phyloP scores from a whole-genome alignment of 1,140 invertebrate species.

The Drosophila subobscura region DNA sequence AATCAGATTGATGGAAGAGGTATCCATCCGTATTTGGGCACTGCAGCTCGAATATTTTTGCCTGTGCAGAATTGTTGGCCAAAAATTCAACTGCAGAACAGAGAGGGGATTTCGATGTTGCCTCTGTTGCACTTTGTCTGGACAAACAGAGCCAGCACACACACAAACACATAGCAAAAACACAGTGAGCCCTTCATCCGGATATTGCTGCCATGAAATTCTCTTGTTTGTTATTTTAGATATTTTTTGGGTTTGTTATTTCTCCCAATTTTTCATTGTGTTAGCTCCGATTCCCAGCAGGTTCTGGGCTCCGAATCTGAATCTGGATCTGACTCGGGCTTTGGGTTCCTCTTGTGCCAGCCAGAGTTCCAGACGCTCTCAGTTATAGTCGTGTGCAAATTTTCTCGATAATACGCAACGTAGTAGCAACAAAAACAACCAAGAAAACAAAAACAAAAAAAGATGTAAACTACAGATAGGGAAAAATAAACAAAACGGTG shows the following conservation, averaged over 20 bases:
- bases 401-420: constrained; percentile 45
- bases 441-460: constrained; percentile 19
- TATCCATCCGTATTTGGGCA: neutral
- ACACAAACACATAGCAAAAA: neutral
- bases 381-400: constrained; percentile 42
- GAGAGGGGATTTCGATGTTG: constrained; percentile 5
- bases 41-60: constrained; percentile 2
- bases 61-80: constrained; percentile 16
- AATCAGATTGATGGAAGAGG: constrained; percentile 25
- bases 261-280: constrained; percentile 28
- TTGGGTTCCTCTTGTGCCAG: constrained; percentile 27
- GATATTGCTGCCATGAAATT: constrained; percentile 36
- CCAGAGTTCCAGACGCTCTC: constrained; percentile 8
- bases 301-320: too few species aligned
- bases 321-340: neutral
- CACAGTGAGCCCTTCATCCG: neutral
- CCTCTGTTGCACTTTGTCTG: constrained; percentile 25
- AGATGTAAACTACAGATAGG: too few species aligned
- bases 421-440: neutral
- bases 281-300: too few species aligned
- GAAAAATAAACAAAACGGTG: constrained; percentile 2
- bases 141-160: constrained; percentile 3
- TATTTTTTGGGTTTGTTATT: constrained; percentile 45
- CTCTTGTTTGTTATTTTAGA: constrained; percentile 41
- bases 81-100: constrained; percentile 17